Conservation (phyloP, 2,888 invertebrate species). For the Chrysodeixis includens region DNA sequence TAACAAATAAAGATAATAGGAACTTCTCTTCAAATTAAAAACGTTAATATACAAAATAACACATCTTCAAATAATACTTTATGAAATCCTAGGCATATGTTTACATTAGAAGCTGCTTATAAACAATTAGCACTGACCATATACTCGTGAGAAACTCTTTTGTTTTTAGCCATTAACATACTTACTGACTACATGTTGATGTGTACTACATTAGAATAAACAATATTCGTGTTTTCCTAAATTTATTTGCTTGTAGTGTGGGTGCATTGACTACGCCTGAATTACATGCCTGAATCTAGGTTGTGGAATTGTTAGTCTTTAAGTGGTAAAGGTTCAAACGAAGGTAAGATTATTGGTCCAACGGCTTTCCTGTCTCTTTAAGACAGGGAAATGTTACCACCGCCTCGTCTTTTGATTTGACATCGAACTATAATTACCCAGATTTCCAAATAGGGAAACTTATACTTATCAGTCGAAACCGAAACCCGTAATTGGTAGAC, state of each 20-base stretch:
- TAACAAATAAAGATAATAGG: background rate
- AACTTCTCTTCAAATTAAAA: no score
- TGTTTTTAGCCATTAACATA: constrained; percentile 39
- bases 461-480: no score
- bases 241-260: background rate
- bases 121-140: constrained; percentile 43
- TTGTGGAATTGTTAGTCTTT: background rate
- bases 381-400: no score
- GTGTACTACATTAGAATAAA: background rate
- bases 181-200: constrained; percentile 20
- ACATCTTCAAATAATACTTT: background rate
- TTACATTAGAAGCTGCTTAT: constrained; percentile 20
- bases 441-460: no score
- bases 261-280: background rate
- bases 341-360: no score
- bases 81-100: background rate
- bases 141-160: constrained; percentile 41
- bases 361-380: no score
- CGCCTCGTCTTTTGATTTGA: no score
- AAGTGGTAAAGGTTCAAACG: background rate
- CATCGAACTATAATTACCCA: no score
- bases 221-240: background rate
- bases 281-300: background rate
- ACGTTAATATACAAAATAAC: background rate
- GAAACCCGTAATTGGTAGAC: no score